A percentile compares a stretch with the other conserved stretches of the same genome.
These are phyloP conservation scores for Loxodonta africana DNA, from an alignment of 2,113 vertebrate species.

Conservation along the genomic window DNA sequence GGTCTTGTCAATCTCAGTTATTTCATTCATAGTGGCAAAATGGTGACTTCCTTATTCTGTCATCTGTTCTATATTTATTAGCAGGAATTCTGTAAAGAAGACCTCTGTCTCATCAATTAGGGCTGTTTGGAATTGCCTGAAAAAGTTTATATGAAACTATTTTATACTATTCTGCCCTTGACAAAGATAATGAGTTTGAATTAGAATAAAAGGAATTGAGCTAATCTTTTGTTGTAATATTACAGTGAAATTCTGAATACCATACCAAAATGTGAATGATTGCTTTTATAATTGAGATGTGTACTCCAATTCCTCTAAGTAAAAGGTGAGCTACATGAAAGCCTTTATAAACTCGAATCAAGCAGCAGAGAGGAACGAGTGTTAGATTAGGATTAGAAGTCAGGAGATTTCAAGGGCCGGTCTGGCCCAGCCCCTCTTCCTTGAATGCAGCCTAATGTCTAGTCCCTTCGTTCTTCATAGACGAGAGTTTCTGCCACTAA, in stretches of 20 bases:
- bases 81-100: conserved; percentile 45
- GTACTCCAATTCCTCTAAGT: conserved; percentile 16
- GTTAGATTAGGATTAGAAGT: conserved; percentile 46
- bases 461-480: not conserved
- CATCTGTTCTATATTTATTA: conserved; percentile 56
- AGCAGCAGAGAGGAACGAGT: not conserved
- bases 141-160: conserved; percentile 44
- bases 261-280: conserved; percentile 33
- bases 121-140: conserved; percentile 16
- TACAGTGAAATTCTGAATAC: conserved; percentile 46
- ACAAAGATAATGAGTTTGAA: conserved; percentile 58
- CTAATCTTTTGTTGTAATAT: conserved; percentile 56
- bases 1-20: not conserved
- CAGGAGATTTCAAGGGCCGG: not conserved
- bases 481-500: not conserved
- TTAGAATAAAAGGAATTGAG: conserved; percentile 61
- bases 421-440: not conserved
- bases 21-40: not conserved
- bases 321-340: conserved; percentile 19
- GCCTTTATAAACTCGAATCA: conserved; percentile 27
- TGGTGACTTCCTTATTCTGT: conserved; percentile 41
- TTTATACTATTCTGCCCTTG: conserved; percentile 24
- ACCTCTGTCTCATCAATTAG: conserved; percentile 39
- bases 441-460: not conserved
- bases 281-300: conserved; percentile 4